A percentile compares a stretch with the other conserved stretches of the same genome.
These are phyloP conservation scores for Strigops habroptila DNA, from an alignment of 2,113 vertebrate species.

Conservation along the genomic window DNA sequence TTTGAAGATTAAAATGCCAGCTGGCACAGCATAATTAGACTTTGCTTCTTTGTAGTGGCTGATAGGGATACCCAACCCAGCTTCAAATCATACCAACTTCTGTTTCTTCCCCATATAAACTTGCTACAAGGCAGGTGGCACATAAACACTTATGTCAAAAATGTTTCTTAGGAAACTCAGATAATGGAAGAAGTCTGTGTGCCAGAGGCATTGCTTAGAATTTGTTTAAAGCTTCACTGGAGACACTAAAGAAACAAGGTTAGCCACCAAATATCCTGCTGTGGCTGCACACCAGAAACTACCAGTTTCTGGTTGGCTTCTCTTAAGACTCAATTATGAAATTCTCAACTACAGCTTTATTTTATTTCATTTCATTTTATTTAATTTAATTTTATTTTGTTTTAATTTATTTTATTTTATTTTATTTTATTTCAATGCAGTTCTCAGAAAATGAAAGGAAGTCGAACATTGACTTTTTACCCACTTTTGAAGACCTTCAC, in stretches of 20 bases:
- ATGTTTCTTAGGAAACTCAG: not conserved
- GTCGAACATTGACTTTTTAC: not conserved
- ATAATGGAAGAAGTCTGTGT: not conserved
- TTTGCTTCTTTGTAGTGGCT: not conserved
- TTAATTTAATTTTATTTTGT: too few species aligned
- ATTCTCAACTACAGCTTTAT: not conserved
- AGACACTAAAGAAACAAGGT: not conserved
- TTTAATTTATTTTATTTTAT: too few species aligned
- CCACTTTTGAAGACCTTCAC: not conserved
- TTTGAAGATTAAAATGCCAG: constrained; percentile 15
- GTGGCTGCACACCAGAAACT: not conserved
- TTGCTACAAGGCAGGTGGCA: not conserved
- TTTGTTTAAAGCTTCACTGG: not conserved
- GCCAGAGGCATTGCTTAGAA: not conserved
- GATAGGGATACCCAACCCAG: not conserved
- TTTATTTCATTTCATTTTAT: too few species aligned
- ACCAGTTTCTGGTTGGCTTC: not conserved
- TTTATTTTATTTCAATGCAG: not conserved
- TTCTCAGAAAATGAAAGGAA: not conserved
- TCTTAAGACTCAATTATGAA: not conserved
- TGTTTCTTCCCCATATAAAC: not conserved
- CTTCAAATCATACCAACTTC: not conserved
- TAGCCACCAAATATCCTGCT: not conserved
- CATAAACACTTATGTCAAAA: constrained; percentile 11
- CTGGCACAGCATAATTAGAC: constrained; percentile 13